phyloP scores from a whole-genome alignment of 2,113 vertebrate species.

The Parus major region DNA sequence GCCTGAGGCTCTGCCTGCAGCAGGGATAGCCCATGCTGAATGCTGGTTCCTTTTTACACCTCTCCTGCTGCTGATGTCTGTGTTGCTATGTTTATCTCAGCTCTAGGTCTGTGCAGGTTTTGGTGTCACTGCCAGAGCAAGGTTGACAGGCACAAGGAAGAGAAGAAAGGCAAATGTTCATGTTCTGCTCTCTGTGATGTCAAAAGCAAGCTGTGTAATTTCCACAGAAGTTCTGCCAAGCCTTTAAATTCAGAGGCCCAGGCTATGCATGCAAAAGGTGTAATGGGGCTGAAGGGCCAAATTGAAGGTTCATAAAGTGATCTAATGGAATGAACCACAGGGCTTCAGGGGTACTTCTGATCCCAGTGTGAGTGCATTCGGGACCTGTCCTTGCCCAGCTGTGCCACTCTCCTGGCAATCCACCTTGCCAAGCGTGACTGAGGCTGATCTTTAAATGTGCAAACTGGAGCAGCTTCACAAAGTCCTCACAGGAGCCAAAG shows the following conservation, averaged over 20 bases:
- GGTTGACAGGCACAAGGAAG: rapidly evolving
- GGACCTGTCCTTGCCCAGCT: not conserved
- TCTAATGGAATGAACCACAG: not conserved
- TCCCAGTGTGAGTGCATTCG: not conserved
- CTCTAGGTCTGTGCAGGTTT: not conserved
- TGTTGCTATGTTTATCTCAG: not conserved
- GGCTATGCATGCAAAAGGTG: not conserved
- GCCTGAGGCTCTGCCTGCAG: not conserved
- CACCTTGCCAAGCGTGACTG: rapidly evolving
- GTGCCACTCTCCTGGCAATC: not conserved
- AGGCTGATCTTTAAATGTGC: slow-evolving; percentile 24
- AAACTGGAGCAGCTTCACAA: not conserved
- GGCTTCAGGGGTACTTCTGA: not conserved
- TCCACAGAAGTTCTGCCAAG: not conserved
- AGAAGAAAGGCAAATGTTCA: not conserved
- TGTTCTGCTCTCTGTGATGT: not conserved
- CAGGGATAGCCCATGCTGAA: rapidly evolving
- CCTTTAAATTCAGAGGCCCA: not conserved
- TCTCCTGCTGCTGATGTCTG: not conserved
- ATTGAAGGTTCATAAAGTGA: not conserved
- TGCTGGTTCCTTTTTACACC: not conserved
- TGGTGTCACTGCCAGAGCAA: not conserved
- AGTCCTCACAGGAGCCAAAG: slow-evolving; percentile 16
- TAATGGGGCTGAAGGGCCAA: not conserved
- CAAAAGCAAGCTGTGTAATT: not conserved